Evolutionary conservation across 2,797 vertebrate species (phyloP).

Genomic region (Dallia pectoralis): DNA sequence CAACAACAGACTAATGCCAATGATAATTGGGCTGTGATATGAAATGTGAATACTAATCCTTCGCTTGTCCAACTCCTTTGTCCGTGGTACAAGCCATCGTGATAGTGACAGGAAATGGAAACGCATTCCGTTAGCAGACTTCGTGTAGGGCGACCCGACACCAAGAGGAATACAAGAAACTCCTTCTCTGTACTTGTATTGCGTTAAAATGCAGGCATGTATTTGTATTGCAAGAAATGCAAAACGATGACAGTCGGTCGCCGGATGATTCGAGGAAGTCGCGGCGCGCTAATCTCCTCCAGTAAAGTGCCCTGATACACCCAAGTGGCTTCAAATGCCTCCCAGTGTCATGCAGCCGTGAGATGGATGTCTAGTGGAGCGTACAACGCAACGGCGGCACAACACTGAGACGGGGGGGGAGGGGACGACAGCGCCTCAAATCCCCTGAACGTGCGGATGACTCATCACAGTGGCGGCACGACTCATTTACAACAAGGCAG

Average conservation of each 20-base stretch:
- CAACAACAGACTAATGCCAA: conserved; percentile 29
- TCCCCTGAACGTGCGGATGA: background rate
- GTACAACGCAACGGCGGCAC: conserved; percentile 7
- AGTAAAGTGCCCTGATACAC: conserved; percentile 18
- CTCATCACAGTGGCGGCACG: background rate
- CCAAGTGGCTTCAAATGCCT: conserved; percentile 18
- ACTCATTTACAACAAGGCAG: conserved; percentile 13
- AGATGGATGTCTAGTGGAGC: background rate
- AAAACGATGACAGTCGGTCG: background rate
- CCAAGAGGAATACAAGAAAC: conserved; percentile 7
- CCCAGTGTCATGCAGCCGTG: conserved; percentile 29
- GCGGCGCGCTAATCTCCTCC: conserved; percentile 3
- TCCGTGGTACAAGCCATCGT: conserved; percentile 36
- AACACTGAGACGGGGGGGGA: conserved; percentile 5
- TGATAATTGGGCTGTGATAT: conserved; percentile 6
- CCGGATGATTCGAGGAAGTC: background rate
- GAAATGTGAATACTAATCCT: background rate
- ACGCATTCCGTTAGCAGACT: conserved; percentile 2
- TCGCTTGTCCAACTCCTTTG: conserved; percentile 5
- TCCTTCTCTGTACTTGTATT: background rate
- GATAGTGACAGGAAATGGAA: background rate
- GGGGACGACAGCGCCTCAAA: conserved; percentile 3
- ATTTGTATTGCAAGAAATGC: background rate
- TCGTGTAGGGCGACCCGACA: background rate
- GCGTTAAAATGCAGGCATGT: too few species aligned